A percentile compares a stretch with the other conserved stretches of the same genome.
phyloP scores from a whole-genome alignment of 1,140 invertebrate genomes.

The Stegodyphus dumicola region DNA sequence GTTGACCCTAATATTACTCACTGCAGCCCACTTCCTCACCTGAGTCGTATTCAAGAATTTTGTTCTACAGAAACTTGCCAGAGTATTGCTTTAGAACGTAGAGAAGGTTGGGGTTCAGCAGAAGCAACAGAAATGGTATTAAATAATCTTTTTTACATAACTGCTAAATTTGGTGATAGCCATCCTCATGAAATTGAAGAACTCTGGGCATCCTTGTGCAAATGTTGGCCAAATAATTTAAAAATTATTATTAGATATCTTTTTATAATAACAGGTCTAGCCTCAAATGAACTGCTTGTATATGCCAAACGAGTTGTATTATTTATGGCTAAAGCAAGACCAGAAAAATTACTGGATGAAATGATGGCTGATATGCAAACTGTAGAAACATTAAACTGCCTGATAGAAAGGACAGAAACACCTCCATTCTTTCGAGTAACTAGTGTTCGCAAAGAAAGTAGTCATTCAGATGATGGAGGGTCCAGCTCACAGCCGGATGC shows the following conservation, averaged over 20 bases:
- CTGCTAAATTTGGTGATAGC: conserved; percentile 95
- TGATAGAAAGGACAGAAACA: conserved; percentile 95
- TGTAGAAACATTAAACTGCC: conserved; percentile 92
- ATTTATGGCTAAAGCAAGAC: conserved; percentile 88
- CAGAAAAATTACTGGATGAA: conserved; percentile 92
- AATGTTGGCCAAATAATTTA: conserved; percentile 96
- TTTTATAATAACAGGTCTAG: conserved; percentile 95
- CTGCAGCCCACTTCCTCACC: conserved; percentile 69
- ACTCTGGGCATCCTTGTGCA: conserved; percentile 93
- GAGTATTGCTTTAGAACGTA: conserved; percentile 70
- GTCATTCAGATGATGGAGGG: conserved; percentile 77
- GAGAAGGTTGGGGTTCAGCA: conserved; percentile 95
- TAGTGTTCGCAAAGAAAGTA: conserved; percentile 88
- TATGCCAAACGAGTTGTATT: conserved; percentile 94
- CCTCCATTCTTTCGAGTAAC: conserved; percentile 96
- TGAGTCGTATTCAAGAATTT: conserved; percentile 62
- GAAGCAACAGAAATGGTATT: conserved; percentile 99
- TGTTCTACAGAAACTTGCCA: conserved; percentile 61
- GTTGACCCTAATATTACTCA: conserved; percentile 95
- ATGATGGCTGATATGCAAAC: conserved; percentile 94
- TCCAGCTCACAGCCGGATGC: conserved; percentile 66
- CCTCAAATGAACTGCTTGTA: conserved; percentile 88
- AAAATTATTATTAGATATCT: conserved; percentile 98
- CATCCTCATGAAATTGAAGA: conserved; percentile 95
- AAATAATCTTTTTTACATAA: conserved; percentile 98